A percentile compares a stretch with the other conserved stretches of the same genome.
Evolutionary conservation across 2,113 vertebrate genomes (phyloP).

Genomic region (Atractosteus spatula): DNA sequence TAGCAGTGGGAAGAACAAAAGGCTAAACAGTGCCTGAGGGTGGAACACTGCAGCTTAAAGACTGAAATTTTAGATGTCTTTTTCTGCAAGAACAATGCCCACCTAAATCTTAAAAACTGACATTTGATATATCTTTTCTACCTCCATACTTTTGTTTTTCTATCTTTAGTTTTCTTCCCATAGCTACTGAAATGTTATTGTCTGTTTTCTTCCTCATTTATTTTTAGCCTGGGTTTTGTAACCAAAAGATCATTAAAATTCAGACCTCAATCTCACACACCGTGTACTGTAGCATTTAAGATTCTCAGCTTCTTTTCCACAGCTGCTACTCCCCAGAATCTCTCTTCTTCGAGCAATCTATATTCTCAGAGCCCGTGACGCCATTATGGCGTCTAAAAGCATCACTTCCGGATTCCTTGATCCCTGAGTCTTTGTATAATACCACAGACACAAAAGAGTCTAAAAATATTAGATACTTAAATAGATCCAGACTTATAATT

Average conservation of each 20-base stretch:
- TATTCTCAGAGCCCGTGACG: neutral
- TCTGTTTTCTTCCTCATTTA: no score
- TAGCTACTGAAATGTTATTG: no score
- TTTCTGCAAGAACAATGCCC: no score
- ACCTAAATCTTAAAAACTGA: no score
- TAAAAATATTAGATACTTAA: neutral
- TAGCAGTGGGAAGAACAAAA: slow-evolving; percentile 12
- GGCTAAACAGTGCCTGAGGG: neutral
- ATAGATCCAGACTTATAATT: no score
- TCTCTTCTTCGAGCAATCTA: neutral
- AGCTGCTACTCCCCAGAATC: neutral
- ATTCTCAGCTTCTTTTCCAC: slow-evolving; percentile 7
- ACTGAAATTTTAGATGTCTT: no score
- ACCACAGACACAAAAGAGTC: neutral
- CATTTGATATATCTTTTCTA: no score
- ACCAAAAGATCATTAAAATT: neutral
- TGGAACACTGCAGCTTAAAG: neutral
- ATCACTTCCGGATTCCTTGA: neutral
- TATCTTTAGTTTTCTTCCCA: no score
- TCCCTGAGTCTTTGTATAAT: neutral
- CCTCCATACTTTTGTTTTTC: no score
- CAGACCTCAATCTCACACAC: neutral
- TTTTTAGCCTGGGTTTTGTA: no score
- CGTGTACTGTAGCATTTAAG: neutral
- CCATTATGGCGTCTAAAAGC: neutral